Conservation (phyloP, 2,888 invertebrate genomes). For the Meandrusa payeni region DNA sequence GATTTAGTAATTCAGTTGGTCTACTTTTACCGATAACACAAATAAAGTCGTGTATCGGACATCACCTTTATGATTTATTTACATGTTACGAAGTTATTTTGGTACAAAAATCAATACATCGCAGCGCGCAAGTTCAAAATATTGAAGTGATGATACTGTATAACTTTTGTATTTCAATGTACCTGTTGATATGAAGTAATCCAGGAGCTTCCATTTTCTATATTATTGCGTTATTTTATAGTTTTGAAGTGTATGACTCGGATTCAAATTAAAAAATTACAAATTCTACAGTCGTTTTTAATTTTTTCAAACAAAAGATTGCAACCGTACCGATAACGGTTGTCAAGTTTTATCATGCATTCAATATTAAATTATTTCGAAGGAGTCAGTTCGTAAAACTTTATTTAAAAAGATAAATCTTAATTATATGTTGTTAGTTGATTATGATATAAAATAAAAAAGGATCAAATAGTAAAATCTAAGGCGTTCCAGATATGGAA, state of each 20-base stretch:
- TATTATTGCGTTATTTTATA: neutral
- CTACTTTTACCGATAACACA: slow-evolving; percentile 22
- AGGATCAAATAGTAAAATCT: too few relatives aligned
- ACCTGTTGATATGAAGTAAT: slow-evolving; percentile 48
- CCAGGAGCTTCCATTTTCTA: slow-evolving; percentile 45
- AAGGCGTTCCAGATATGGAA: too few relatives aligned
- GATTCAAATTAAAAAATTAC: neutral
- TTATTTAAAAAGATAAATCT: too few relatives aligned
- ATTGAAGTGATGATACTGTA: slow-evolving; percentile 24
- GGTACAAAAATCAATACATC: slow-evolving; percentile 75
- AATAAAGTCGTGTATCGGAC: slow-evolving; percentile 32
- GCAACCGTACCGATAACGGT: slow-evolving; percentile 30
- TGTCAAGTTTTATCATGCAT: slow-evolving; percentile 29
- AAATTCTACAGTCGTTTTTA: slow-evolving; percentile 23
- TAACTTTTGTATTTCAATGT: slow-evolving; percentile 30
- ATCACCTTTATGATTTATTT: slow-evolving; percentile 74
- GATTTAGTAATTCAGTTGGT: slow-evolving; percentile 14
- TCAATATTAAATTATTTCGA: too few relatives aligned
- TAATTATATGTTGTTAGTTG: too few relatives aligned
- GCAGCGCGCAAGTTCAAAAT: slow-evolving; percentile 74
- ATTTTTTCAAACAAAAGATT: slow-evolving; percentile 34
- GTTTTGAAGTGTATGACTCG: neutral
- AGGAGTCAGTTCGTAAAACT: too few relatives aligned
- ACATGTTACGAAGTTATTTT: slow-evolving; percentile 74
- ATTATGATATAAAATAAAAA: too few relatives aligned